Evolutionary conservation across 2,888 invertebrate genomes (phyloP), one percentile per base, ranked within the genome.

Genomic region (Nephrotoma appendiculata): DNA sequence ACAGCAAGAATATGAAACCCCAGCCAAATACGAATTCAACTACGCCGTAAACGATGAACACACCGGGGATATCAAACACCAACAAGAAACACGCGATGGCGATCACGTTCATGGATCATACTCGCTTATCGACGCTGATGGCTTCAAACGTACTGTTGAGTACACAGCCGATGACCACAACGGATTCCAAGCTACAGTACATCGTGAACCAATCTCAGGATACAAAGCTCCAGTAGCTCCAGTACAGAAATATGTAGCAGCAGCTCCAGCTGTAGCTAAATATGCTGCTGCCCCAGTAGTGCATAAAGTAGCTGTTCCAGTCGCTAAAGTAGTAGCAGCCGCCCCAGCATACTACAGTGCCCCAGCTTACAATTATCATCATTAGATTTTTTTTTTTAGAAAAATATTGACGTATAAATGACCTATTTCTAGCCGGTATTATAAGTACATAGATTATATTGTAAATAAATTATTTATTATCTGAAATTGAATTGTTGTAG

Each of bases 1-100:
- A 87, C 87, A 86, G 0, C 87, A 86, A 6, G 89, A 88, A 83
- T 19, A 83, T 9, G 31, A 83, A 31, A 31, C 83, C 11, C 83
- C 83, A 83, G 83, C 83, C 11, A 31, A 31, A 31, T 31, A 31
- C 31, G 48, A 48, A 48, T 48, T 12, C n/a, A n/a, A 48, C 9
- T 48, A 12, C n/a, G 48, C 48, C 2, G 48, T 48, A 48, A n/a
- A 48, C 9, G 48, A 48, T 48, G 11, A 48, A 31, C 83, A 83
- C 15, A 83, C 83, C 11, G 83, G 83, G 1, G 83, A 83, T 83
- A 83, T 83, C 88, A 91, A 92, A 88, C 89, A 88, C 88, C 83
- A 83, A 31, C 83, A 83, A 83, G 83, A 83, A 83, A 1, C 6
- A 11, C 83, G 83, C 19, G 31, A 83, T 83, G 83, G 83, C 9